Conservation (phyloP, 2,113 vertebrate genomes). For the Calidris pugnax region DNA sequence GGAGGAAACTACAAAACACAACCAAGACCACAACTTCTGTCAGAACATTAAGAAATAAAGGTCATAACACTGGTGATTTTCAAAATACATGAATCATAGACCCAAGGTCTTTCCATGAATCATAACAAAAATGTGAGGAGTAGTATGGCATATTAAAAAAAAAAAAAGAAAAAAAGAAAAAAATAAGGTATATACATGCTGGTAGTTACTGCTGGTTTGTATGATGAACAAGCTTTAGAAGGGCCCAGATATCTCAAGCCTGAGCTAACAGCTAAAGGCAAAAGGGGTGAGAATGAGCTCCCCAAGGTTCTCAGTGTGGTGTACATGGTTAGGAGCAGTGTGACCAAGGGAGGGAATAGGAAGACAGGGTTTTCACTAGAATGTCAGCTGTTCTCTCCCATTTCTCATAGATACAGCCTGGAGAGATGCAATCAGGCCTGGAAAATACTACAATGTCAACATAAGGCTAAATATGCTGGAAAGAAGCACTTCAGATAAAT, state of each 20-base stretch:
- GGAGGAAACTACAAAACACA: constrained; percentile 23
- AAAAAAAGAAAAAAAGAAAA: too few species aligned
- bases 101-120: constrained; percentile 36
- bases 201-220: neutral
- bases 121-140: neutral
- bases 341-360: neutral
- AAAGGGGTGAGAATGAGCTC: neutral
- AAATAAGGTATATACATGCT: neutral
- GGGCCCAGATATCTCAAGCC: neutral
- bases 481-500: neutral
- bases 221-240: neutral
- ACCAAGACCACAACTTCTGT: constrained; percentile 11
- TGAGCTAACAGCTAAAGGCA: neutral
- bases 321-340: neutral
- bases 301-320: neutral
- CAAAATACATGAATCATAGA: neutral
- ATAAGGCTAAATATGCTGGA: neutral
- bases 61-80: neutral
- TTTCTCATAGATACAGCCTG: neutral
- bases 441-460: neutral
- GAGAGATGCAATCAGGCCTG: neutral
- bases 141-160: neutral
- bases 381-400: neutral
- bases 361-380: neutral
- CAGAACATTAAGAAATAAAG: constrained; percentile 34